Base-by-base conservation (phyloP, 2,113 vertebrate genomes). In the Montifringilla adamsi region DNA sequence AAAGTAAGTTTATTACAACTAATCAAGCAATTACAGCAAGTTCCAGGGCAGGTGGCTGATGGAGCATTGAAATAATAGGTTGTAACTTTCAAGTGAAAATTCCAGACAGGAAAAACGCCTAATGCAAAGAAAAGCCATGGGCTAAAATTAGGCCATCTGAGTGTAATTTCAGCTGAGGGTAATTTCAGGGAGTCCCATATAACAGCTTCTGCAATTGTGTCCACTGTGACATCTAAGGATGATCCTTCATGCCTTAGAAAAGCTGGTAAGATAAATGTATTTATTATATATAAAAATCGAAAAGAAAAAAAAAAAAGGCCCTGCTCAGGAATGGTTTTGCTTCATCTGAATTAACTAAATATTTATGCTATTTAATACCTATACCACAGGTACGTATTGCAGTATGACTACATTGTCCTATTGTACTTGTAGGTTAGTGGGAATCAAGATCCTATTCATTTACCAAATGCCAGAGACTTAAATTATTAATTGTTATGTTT, bases 1-100 rank as follows among this genome's bases (percentile, higher is more conserved):
- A 92, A 92, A 75, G 68, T 87, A 66, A 93, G 89, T 92, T 95
- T 87, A 91, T 97, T 96, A 94, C n/a, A 92, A 41, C 37, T 87
- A 92, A 96, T 96, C 69, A 94, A 83, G 78, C 69, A 87, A 93
- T 94, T 74, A 84, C 62, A 93, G 50, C 26, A 47, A 76, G n/a
- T 90, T 86, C 47, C 47, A 58, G 78, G 37, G 35, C 33, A 82
- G 46, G 39, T 19, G 27, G 19, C 24, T 85, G 73, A 70, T 74
- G 87, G 64, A 92, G 24, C 37, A 37, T 52, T 93, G 64, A 94
- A 93, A 85, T 68, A 94, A 82, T 68, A 72, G 68, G 60, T 64
- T 79, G 12, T 43, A 95, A 81, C 58, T 87, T 94, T 27, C 47
- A 84, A 87, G 44, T 0, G 0, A 81, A 83, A 89, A 82, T 74